Conservation (phyloP, 2,888 invertebrate species). For the Drosophila austrosaltans region DNA sequence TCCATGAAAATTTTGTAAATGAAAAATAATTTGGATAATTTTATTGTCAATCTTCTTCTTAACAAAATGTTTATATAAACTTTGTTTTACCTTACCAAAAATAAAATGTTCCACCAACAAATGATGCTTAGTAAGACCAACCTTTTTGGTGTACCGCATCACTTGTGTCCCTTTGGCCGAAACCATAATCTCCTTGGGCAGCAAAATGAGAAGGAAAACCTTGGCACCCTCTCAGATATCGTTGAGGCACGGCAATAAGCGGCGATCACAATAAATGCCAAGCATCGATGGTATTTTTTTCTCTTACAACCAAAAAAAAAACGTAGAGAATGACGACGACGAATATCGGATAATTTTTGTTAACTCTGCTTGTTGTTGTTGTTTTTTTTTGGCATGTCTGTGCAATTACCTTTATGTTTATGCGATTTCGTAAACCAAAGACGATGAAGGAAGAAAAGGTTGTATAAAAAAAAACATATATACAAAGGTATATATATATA, state of each 20-base stretch:
- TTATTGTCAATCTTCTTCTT: too few relatives aligned
- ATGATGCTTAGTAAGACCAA: too few relatives aligned
- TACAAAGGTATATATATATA: neutral
- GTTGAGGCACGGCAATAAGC: conserved; percentile 43
- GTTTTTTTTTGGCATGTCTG: conserved; percentile 66
- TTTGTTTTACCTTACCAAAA: too few relatives aligned
- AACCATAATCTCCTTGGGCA: conserved; percentile 14
- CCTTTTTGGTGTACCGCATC: neutral
- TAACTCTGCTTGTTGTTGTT: neutral
- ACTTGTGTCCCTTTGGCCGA: neutral
- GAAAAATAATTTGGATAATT: too few relatives aligned
- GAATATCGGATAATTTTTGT: conserved; percentile 68
- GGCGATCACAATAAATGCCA: conserved; percentile 77
- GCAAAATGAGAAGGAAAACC: conserved; percentile 45
- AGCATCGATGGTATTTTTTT: conserved; percentile 65
- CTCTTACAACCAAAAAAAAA: conserved; percentile 54
- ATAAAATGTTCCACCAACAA: too few relatives aligned
- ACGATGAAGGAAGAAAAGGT: conserved; percentile 20
- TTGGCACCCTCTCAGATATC: conserved; percentile 46
- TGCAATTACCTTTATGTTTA: conserved; percentile 77
- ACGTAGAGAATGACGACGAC: conserved; percentile 32
- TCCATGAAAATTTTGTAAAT: too few relatives aligned
- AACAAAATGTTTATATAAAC: too few relatives aligned
- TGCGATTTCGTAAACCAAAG: conserved; percentile 62
- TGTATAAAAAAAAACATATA: conserved; percentile 41